Percentiles rank a stretch among this genome's conserved stretches.
Evolutionary conservation across 1,140 invertebrate genomes (phyloP).

Genomic region (Drosophila malerkotliana): DNA sequence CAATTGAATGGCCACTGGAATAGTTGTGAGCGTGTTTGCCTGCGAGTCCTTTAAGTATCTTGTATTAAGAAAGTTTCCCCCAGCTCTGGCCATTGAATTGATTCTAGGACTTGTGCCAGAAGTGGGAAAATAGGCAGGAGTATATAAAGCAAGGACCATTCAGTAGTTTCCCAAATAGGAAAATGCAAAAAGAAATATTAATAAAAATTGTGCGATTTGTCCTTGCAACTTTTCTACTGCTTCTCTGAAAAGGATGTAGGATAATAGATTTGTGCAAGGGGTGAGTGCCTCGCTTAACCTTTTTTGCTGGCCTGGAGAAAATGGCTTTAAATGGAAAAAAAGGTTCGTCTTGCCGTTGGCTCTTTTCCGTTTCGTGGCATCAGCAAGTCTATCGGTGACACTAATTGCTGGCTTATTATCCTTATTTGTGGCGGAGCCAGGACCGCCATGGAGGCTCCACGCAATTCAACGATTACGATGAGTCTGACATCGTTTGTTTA

Average conservation of each 20-base stretch:
- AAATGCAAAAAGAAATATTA: constrained; percentile 77
- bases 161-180: constrained; percentile 76
- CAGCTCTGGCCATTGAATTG: constrained; percentile 65
- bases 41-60: constrained; percentile 65
- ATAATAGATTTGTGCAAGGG: constrained; percentile 43
- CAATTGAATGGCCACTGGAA: constrained; percentile 51
- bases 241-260: constrained; percentile 24
- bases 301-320: constrained; percentile 21
- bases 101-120: constrained; percentile 28
- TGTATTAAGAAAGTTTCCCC: constrained; percentile 74
- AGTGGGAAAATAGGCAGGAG: constrained; percentile 20
- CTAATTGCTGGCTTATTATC: constrained; percentile 78
- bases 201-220: constrained; percentile 77
- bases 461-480: constrained; percentile 68
- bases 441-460: constrained; percentile 31
- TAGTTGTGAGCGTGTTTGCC: constrained; percentile 8
- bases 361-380: constrained; percentile 31
- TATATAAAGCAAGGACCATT: constrained; percentile 43
- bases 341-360: constrained; percentile 22
- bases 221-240: constrained; percentile 50
- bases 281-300: constrained; percentile 34
- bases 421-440: constrained; percentile 25
- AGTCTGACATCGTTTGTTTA: constrained; percentile 41
- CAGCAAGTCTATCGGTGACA: constrained; percentile 68
- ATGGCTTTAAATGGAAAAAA: constrained; percentile 51